Evolutionary conservation across 2,888 invertebrate genomes (phyloP), one percentile per base, ranked within the genome.

Genomic region (Drosophila peninsularis): DNA sequence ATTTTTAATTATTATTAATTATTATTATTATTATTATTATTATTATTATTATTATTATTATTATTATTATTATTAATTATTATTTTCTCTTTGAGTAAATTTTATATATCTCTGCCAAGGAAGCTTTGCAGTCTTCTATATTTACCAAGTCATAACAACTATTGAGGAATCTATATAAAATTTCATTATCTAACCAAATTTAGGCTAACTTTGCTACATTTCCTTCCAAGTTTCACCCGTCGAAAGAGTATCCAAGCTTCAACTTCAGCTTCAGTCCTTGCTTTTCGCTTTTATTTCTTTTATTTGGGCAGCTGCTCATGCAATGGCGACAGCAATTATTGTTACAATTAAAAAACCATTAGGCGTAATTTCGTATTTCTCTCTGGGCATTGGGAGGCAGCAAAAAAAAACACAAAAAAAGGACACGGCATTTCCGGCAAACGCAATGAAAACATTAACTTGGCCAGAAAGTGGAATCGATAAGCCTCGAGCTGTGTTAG

Each of bases 281-380:
- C 9, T 67, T 19, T 32, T 45, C 64, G 10, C 42, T 58, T 37
- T 32, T 61, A 30, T 27, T 53, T 60, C 17, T 34, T 41, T 54
- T 42, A 17, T 53, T 39, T 45, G 42, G 53, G 53, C 53, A 62
- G 71, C 49, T 41, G 67, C 63, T 62, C 69, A 71, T 74, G 79
- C 81, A 71, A 67, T 71, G 77, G 85, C 90, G 82, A 84, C 89
- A 87, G 79, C 90, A 90, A 90, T 91, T 91, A 90, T 90, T 89
- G 89, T 84, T 81, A 88, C 90, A 90, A 90, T 90, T 91, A 90
- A 90, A 91, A 90, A 90, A 81, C 89, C 90, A 90, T 90, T 91
- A 90, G 81, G 85, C 82, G 89, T 85, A 88, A 90, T 90, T 90
- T 83, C 52, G 61, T 65, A 30, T 56, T 45, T 45, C 17, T 24